Evolutionary conservation across 1,140 invertebrate species (phyloP).

Genomic region (Druon quercuslanigerum): DNA sequence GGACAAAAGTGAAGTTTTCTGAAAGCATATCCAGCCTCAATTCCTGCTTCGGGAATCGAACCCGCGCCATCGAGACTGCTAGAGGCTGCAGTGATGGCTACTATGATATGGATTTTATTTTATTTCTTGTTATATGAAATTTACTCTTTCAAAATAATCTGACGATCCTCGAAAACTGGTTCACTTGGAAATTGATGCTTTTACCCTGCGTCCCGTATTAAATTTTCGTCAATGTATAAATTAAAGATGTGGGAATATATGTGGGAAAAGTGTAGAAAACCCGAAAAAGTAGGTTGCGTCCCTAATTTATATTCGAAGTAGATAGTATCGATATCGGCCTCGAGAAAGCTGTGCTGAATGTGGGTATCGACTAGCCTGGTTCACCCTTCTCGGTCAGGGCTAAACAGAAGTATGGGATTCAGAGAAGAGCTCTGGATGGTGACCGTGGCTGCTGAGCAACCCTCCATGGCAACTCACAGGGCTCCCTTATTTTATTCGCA

Average conservation of each 20-base stretch:
- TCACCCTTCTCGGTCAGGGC: slow-evolving; percentile 58
- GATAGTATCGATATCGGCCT: slow-evolving; percentile 14
- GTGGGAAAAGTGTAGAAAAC: background rate
- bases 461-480: slow-evolving; percentile 64
- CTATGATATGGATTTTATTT: too few relatives aligned
- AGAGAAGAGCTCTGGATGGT: slow-evolving; percentile 51
- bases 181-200: too few relatives aligned
- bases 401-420: slow-evolving; percentile 41
- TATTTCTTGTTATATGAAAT: too few relatives aligned
- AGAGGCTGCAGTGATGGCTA: too few relatives aligned
- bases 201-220: background rate
- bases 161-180: too few relatives aligned
- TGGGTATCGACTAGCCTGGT: slow-evolving; percentile 20
- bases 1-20: too few relatives aligned
- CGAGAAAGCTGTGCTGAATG: background rate
- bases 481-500: slow-evolving; percentile 58
- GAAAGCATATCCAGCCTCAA: too few relatives aligned
- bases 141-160: too few relatives aligned
- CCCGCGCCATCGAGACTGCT: too few relatives aligned
- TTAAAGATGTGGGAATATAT: background rate
- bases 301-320: slow-evolving; percentile 21
- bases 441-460: slow-evolving; percentile 62
- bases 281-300: background rate
- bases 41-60: too few relatives aligned
- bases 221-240: background rate